Base-by-base conservation (phyloP, 2,888 invertebrate genomes). In the Polyommatus icarus region DNA sequence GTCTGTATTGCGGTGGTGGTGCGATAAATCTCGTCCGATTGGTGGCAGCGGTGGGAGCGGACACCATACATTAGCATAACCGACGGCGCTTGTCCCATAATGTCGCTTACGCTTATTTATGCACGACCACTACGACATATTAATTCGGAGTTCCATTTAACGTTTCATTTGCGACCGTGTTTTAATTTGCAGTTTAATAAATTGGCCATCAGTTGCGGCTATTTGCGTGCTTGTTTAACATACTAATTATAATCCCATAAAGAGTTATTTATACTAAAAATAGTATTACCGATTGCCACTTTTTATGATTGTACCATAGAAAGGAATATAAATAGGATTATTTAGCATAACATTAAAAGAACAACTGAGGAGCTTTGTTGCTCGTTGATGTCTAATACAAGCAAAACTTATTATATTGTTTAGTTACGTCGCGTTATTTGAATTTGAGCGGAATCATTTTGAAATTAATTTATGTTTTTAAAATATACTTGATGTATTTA, bases 21-120 rank as follows among this genome's bases (percentile, higher is more conserved):
- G 80, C 81, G 82, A 87, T 88, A 88, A 87, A 88, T 87, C 86
- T 85, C 81, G 78, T 76, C 78, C 78, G 77, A 67, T 32, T 67
- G 67, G 77, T 77, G 76, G 80, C 80, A 80, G 82, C 83, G 80
- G 80, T 83, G 83, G 81, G 78, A 78, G 81, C 81, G 83, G 81
- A 82, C 82, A 82, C 84, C 80, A 86, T 88, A 78, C 86, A 89
- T 90, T 88, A 87, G 88, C 89, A 89, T 89, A 88, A 85, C 83
- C 83, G 86, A 87, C 86, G 84, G 85, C 83, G 80, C 82, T 83
- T 80, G 81, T 83, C 84, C 84, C 83, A 82, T 81, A 81, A 82
- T 84, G 79, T 82, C 79, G 77, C 81, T 84, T 87, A 86, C 88
- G 87, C 87, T 87, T 82, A 84, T 86, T 82, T 85, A 82, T 81